Percentiles rank a stretch among this genome's conserved stretches.
Conservation (phyloP, 1,140 invertebrate genomes). For the Achroia grisella region DNA sequence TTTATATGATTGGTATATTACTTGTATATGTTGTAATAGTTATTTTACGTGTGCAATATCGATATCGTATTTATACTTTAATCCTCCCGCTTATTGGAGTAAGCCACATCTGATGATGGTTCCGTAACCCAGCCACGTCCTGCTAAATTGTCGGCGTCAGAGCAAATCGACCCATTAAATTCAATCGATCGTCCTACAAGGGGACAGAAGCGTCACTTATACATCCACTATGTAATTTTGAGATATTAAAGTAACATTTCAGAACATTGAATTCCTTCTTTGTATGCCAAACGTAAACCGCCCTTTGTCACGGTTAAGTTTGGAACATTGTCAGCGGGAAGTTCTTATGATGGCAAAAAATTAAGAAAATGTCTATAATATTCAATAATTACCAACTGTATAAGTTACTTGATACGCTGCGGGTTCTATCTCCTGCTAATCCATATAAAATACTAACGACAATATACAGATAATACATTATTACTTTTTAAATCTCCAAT, state of each 20-base stretch:
- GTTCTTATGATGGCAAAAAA: too few species aligned
- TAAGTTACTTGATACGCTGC: too few species aligned
- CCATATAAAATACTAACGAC: too few species aligned
- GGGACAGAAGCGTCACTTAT: slow-evolving; percentile 41
- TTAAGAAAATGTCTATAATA: too few species aligned
- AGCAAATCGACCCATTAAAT: slow-evolving; percentile 50
- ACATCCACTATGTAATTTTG: slow-evolving; percentile 42
- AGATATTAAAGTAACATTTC: slow-evolving; percentile 35
- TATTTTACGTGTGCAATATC: not conserved
- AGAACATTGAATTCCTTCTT: slow-evolving; percentile 5
- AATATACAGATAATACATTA: too few species aligned
- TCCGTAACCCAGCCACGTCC: slow-evolving; percentile 26
- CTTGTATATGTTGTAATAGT: not conserved
- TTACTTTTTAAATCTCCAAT: too few species aligned
- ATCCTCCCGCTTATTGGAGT: not conserved
- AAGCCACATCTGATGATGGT: slow-evolving; percentile 3
- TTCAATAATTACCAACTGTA: too few species aligned
- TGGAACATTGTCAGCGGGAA: too few species aligned
- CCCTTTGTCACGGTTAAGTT: slow-evolving; percentile 1
- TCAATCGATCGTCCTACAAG: slow-evolving; percentile 31
- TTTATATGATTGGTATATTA: too few species aligned
- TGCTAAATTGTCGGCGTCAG: slow-evolving; percentile 33
- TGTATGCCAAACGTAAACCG: slow-evolving; percentile 27
- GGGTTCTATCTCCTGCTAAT: too few species aligned
- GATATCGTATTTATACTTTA: too few species aligned